Conservation (phyloP, 1,140 invertebrate genomes). For the Pachyrhynchus sulphureomaculatus region DNA sequence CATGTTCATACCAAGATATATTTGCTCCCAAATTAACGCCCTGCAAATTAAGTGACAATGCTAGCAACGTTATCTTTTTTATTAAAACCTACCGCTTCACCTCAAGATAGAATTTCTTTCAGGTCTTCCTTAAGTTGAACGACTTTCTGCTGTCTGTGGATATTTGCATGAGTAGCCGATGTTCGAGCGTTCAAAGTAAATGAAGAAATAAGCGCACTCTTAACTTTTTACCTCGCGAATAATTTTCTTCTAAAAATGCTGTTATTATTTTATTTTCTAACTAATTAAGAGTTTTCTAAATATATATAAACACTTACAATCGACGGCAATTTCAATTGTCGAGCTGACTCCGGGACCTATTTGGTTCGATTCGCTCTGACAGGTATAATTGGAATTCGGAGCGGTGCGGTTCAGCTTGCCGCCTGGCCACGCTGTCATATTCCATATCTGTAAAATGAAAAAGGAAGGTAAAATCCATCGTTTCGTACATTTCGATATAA, state of each 20-base stretch:
- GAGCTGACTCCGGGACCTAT: slow-evolving; percentile 73
- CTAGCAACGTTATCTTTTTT: no score
- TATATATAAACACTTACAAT: slow-evolving; percentile 68
- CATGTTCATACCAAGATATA: no score
- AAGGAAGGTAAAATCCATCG: not conserved
- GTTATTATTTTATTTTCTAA: not conserved
- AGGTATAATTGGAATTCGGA: slow-evolving; percentile 83
- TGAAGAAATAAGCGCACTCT: no score
- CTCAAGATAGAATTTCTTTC: no score
- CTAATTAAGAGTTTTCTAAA: not conserved
- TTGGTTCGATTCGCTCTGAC: slow-evolving; percentile 73
- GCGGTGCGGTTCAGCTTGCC: slow-evolving; percentile 70
- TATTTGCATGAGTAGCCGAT: no score
- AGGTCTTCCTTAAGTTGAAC: no score
- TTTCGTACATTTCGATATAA: not conserved
- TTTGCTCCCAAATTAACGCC: no score
- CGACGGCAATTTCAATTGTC: slow-evolving; percentile 79
- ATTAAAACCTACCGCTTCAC: no score
- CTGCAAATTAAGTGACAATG: no score
- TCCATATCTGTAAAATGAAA: slow-evolving; percentile 58
- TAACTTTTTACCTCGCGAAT: not conserved
- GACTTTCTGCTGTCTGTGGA: no score
- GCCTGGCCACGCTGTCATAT: slow-evolving; percentile 79
- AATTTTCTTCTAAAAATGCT: not conserved
- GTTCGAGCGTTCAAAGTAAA: no score